phyloP scores from a whole-genome alignment of 2,888 invertebrate species.

The Drosophila trichaetosa region DNA sequence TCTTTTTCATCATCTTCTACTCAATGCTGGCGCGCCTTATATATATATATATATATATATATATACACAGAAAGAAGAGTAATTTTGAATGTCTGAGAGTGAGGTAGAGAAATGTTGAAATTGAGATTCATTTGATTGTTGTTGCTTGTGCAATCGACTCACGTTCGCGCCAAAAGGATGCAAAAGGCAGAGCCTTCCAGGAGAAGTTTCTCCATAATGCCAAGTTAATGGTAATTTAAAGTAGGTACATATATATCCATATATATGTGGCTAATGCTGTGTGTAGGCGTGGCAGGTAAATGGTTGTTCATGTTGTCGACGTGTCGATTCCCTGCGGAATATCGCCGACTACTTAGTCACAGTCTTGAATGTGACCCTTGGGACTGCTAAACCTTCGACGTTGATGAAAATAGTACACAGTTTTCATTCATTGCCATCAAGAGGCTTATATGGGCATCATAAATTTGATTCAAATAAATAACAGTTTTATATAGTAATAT shows the following conservation, averaged over 20 bases:
- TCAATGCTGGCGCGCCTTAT: slow-evolving; percentile 48
- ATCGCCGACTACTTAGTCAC: slow-evolving; percentile 17
- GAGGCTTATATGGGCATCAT: neutral
- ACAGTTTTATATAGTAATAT: slow-evolving; percentile 6
- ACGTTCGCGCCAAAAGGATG: slow-evolving; percentile 61
- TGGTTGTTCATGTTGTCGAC: slow-evolving; percentile 30
- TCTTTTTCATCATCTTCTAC: slow-evolving; percentile 18
- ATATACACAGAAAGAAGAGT: slow-evolving; percentile 10
- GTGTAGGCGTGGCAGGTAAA: slow-evolving; percentile 46
- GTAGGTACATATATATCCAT: slow-evolving; percentile 4
- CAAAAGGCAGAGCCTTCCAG: slow-evolving; percentile 19
- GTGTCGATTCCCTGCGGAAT: slow-evolving; percentile 36
- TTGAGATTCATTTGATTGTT: slow-evolving; percentile 72
- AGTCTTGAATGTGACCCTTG: slow-evolving; percentile 31
- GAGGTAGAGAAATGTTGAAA: slow-evolving; percentile 28
- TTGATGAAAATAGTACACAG: slow-evolving; percentile 14
- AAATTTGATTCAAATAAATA: slow-evolving; percentile 19
- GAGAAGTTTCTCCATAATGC: slow-evolving; percentile 2
- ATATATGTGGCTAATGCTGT: slow-evolving; percentile 16
- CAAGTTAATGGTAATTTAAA: slow-evolving; percentile 51
- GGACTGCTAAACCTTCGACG: slow-evolving; percentile 28
- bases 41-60: neutral
- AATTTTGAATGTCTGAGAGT: slow-evolving; percentile 11
- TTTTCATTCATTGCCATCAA: slow-evolving; percentile 10
- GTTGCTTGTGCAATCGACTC: slow-evolving; percentile 65